phyloP scores from a whole-genome alignment of 2,888 invertebrate species.

The Trachelus stipa region DNA sequence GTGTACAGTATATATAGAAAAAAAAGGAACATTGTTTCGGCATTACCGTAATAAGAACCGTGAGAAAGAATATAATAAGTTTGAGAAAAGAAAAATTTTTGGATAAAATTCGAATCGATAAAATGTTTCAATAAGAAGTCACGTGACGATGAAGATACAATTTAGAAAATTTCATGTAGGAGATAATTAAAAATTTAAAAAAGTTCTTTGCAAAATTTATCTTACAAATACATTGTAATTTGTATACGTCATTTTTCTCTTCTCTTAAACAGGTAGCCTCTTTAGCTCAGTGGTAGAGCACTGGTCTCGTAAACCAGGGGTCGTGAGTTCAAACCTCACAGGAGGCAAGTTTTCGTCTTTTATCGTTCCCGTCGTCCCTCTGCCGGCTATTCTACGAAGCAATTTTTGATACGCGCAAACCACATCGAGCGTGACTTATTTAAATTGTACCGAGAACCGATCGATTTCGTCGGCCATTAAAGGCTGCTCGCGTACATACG shows the following conservation, averaged over 20 bases:
- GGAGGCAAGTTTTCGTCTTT: background rate
- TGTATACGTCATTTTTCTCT: background rate
- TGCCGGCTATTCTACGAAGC: slow-evolving; percentile 29
- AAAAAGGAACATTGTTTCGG: background rate
- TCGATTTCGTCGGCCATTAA: slow-evolving; percentile 20
- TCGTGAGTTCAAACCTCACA: slow-evolving; percentile 11
- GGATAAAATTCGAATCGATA: background rate
- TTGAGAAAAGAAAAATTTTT: background rate
- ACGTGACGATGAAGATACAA: background rate
- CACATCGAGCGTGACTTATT: slow-evolving; percentile 47
- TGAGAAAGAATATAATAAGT: background rate
- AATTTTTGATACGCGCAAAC: slow-evolving; percentile 43
- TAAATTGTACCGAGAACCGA: slow-evolving; percentile 50
- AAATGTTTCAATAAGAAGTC: background rate
- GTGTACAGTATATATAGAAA: background rate
- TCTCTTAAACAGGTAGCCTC: background rate
- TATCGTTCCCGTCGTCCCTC: background rate
- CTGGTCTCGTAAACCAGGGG: slow-evolving; percentile 11
- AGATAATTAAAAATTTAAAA: background rate
- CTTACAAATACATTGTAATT: background rate
- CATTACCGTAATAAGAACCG: background rate
- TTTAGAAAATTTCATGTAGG: background rate
- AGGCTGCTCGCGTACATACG: background rate
- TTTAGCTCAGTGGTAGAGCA: slow-evolving; percentile 11
- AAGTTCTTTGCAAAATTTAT: too few relatives aligned